Evolutionary conservation across 2,113 vertebrate species (phyloP).

Genomic region (Parus major): DNA sequence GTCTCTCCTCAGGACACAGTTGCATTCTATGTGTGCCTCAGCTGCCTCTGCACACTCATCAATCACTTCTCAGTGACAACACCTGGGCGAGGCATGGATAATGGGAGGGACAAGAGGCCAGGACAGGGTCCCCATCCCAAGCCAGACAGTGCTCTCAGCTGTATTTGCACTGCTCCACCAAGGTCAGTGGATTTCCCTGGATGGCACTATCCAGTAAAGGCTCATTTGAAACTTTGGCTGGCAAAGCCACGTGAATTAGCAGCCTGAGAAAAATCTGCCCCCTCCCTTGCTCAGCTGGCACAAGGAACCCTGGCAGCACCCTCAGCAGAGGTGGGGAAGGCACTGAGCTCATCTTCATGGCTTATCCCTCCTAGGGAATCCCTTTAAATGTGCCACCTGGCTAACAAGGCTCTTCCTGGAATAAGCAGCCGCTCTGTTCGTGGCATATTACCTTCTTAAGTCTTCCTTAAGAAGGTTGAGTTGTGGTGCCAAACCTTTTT

Average conservation of each 20-base stretch:
- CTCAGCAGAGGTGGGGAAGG: not conserved
- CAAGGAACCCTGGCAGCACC: not conserved
- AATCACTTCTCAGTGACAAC: not conserved
- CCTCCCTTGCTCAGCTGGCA: not conserved
- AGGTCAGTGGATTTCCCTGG: not conserved
- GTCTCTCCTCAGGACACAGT: not conserved
- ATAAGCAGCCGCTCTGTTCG: accelerated
- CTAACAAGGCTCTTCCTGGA: not conserved
- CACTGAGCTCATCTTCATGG: not conserved
- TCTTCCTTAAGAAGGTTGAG: not conserved
- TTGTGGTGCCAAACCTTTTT: not conserved
- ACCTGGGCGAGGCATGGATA: accelerated
- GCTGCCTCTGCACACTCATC: not conserved
- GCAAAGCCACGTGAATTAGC: not conserved
- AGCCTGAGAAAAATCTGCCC: not conserved
- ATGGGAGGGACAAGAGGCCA: not conserved
- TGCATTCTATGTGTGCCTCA: not conserved
- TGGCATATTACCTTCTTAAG: not conserved
- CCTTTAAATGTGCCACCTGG: not conserved
- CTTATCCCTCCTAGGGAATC: not conserved
- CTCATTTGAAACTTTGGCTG: not conserved
- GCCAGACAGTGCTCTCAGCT: not conserved
- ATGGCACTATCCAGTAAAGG: not conserved
- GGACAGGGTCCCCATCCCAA: accelerated
- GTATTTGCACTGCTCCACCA: not conserved